Conservation (phyloP, 2,888 invertebrate species). For the Cheilosia vulpina region DNA sequence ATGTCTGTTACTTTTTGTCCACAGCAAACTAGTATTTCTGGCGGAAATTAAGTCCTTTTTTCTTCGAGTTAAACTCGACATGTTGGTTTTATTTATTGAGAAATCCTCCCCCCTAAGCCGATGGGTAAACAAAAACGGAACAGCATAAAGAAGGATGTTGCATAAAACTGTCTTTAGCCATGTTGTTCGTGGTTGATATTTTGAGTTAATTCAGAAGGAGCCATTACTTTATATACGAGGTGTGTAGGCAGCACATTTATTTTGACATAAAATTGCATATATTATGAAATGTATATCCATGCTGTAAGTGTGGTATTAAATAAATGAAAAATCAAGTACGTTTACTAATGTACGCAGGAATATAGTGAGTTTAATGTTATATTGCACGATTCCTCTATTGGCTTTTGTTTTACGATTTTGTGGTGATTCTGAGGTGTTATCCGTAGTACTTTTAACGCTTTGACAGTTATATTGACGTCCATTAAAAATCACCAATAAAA, state of each 20-base stretch:
- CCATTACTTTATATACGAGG: not conserved
- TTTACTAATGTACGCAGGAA: not conserved
- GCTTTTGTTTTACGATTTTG: constrained; percentile 35
- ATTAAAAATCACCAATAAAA: not conserved
- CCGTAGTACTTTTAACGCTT: not conserved
- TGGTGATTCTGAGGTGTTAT: not conserved
- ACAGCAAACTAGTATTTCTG: constrained; percentile 19
- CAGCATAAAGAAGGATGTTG: constrained; percentile 13
- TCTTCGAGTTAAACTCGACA: not conserved
- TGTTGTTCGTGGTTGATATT: constrained; percentile 32
- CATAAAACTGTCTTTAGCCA: constrained; percentile 47
- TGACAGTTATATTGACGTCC: not conserved
- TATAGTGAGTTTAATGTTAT: constrained; percentile 15
- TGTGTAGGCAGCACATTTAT: constrained; percentile 11
- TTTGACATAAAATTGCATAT: constrained; percentile 43
- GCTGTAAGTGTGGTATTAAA: not conserved
- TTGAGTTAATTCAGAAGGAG: not conserved
- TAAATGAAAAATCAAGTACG: constrained; percentile 32
- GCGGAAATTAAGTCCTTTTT: constrained; percentile 53
- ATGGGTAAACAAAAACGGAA: not conserved
- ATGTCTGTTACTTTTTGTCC: constrained; percentile 28
- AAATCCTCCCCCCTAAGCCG: not conserved
- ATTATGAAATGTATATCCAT: not conserved
- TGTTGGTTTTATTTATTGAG: not conserved
- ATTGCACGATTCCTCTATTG: constrained; percentile 25